Base-by-base conservation (phyloP, 1,140 invertebrate genomes). In the Eupristina koningsbergeri region DNA sequence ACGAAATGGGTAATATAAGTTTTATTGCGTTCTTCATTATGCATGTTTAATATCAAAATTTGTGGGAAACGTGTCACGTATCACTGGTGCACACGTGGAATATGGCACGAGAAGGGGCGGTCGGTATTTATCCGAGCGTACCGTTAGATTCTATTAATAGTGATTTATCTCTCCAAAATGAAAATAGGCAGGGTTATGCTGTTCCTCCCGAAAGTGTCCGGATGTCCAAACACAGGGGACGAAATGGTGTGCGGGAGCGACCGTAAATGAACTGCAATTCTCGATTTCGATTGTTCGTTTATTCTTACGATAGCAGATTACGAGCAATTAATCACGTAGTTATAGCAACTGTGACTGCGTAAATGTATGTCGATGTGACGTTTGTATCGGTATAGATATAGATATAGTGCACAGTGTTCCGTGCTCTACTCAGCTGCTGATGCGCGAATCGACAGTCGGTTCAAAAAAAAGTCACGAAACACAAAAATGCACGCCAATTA, bases 71-170 rank as follows among this genome's bases (percentile, higher is more conserved):
- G 39, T 58, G 50, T 82, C 81, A 67, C 81, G 71, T 82, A 82
- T 82, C 81, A 50, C 7, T 67, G 45, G 3, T 67, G 74, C 45
- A 63, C 81, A 82, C 81, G 81, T 82, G 81, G 39, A 82, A 63
- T 11, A 9, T 74, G 15, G 3, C 31, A 29, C 45, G 29, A 75
- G 53, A 53, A 22, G 39, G 39, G n/a, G n/a, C n/a, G n/a, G 73
- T 45, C 73, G 73, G 45, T 75, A 8, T 53, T 47, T 53, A 22
- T 53, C 19, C 17, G 29, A 17, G 22, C 29, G n/a, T 41, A 71
- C 67, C 67, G 67, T 71, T 71, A 71, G 67, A 71, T 17, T 36
- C 39, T 71, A 71, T 71, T 41, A 71, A n/a, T 71, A 71, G 36
- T 7, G 36, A 69, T 39, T 19, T 69, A 41, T 41, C 0, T 41